Conservation (phyloP, 2,888 invertebrate genomes). For the Agrypnus murinus region DNA sequence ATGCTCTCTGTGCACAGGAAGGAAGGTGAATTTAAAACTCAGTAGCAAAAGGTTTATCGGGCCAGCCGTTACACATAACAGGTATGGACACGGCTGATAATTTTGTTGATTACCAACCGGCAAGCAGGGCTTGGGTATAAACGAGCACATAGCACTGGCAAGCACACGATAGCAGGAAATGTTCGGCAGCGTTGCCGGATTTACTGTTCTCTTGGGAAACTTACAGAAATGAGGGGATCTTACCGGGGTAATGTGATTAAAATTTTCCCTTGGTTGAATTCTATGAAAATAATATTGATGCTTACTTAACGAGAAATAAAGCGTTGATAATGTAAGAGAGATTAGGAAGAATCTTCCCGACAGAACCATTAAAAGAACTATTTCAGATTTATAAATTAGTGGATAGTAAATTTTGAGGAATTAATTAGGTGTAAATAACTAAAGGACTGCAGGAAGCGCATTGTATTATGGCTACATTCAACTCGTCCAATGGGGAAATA, state of each 20-base stretch:
- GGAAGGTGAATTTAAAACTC: constrained; percentile 31
- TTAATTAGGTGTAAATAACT: no score
- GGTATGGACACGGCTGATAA: constrained; percentile 61
- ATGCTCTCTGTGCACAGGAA: constrained; percentile 35
- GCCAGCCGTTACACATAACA: constrained; percentile 48
- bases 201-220: constrained; percentile 32
- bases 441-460: no score
- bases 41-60: constrained; percentile 35
- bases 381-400: no score
- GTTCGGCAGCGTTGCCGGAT: constrained; percentile 54
- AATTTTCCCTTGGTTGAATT: constrained; percentile 17
- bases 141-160: constrained; percentile 44
- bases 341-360: no score
- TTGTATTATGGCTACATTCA: no score
- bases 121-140: constrained; percentile 51
- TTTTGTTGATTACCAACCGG: constrained; percentile 58
- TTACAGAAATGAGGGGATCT: constrained; percentile 14
- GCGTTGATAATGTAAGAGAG: no score
- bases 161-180: constrained; percentile 58
- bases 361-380: no score
- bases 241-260: constrained; percentile 23
- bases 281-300: constrained; percentile 16
- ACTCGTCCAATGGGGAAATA: no score
- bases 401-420: no score
- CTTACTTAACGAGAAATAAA: no score